Conservation (phyloP, 2,888 invertebrate species). For the Lordiphosa fenestrarum region DNA sequence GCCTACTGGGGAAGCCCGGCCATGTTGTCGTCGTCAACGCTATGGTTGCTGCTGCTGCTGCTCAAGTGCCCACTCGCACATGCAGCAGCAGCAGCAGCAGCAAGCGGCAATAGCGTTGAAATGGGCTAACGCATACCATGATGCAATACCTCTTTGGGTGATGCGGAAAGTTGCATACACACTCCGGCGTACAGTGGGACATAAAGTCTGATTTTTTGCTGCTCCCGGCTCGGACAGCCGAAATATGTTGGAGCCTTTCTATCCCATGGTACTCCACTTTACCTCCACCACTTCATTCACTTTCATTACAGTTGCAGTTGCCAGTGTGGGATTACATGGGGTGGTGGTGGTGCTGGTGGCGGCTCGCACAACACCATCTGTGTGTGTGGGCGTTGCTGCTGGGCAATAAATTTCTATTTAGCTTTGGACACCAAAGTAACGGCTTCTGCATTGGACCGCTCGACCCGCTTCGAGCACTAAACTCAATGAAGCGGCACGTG, state of each 20-base stretch:
- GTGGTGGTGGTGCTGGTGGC: background rate
- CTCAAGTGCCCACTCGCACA: conserved; percentile 47
- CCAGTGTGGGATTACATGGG: too few relatives aligned
- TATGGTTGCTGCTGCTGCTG: conserved; percentile 30
- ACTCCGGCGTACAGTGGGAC: too few relatives aligned
- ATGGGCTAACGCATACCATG: conserved; percentile 29
- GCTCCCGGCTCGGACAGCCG: too few relatives aligned
- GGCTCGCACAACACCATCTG: background rate
- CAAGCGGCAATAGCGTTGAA: conserved; percentile 19
- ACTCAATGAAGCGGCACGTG: conserved; percentile 72
- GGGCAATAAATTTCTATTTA: conserved; percentile 73
- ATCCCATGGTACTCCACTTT: too few relatives aligned
- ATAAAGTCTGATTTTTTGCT: too few relatives aligned
- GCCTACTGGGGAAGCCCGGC: conserved; percentile 23
- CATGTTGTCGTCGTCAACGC: conserved; percentile 17
- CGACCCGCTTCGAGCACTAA: conserved; percentile 14
- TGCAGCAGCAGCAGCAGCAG: conserved; percentile 31
- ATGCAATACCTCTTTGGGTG: conserved; percentile 29
- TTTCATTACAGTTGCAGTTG: too few relatives aligned
- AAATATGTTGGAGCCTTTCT: too few relatives aligned
- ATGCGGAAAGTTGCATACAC: conserved; percentile 24
- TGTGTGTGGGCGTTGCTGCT: conserved; percentile 46
- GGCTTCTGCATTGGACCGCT: conserved; percentile 31
- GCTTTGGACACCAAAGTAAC: conserved; percentile 43
- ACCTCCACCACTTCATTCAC: too few relatives aligned